A percentile compares a stretch with the other conserved stretches of the same genome.
Conservation (phyloP, 1,140 invertebrate species). For the Rhyacophila brunnea region DNA sequence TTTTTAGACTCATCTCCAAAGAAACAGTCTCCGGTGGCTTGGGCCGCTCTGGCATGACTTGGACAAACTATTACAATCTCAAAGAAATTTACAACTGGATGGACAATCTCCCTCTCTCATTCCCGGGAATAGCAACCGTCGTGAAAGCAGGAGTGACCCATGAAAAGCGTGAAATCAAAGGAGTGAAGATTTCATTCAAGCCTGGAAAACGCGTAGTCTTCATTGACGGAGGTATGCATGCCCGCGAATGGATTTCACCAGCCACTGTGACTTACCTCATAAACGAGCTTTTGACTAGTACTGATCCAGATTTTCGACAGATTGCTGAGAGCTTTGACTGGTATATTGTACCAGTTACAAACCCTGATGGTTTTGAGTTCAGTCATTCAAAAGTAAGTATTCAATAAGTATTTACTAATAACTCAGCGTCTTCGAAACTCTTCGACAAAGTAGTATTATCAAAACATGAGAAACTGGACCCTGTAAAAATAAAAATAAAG, state of each 20-base stretch:
- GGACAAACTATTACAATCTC: constrained; percentile 55
- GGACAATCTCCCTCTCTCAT: constrained; percentile 45
- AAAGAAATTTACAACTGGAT: constrained; percentile 48
- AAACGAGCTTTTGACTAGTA: constrained; percentile 57
- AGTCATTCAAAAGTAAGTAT: constrained; percentile 54
- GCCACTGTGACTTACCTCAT: constrained; percentile 64
- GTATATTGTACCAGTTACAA: constrained; percentile 66
- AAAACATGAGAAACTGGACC: background rate
- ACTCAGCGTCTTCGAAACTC: background rate
- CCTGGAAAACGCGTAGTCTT: constrained; percentile 46
- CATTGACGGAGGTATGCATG: constrained; percentile 55
- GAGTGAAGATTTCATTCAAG: constrained; percentile 60
- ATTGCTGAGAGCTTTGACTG: constrained; percentile 61
- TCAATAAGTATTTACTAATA: background rate
- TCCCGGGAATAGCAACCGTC: constrained; percentile 48
- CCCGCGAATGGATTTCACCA: constrained; percentile 71
- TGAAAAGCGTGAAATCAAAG: constrained; percentile 61
- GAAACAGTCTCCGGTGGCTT: constrained; percentile 5
- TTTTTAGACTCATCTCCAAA: background rate
- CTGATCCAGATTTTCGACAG: constrained; percentile 42
- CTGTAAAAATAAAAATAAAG: too few relatives aligned
- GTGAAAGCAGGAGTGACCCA: constrained; percentile 55
- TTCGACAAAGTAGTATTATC: background rate
- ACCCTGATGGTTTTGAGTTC: constrained; percentile 74
- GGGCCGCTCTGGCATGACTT: constrained; percentile 40